Evolutionary conservation across 2,113 vertebrate species (phyloP).

Genomic region (Regulus satrapa): DNA sequence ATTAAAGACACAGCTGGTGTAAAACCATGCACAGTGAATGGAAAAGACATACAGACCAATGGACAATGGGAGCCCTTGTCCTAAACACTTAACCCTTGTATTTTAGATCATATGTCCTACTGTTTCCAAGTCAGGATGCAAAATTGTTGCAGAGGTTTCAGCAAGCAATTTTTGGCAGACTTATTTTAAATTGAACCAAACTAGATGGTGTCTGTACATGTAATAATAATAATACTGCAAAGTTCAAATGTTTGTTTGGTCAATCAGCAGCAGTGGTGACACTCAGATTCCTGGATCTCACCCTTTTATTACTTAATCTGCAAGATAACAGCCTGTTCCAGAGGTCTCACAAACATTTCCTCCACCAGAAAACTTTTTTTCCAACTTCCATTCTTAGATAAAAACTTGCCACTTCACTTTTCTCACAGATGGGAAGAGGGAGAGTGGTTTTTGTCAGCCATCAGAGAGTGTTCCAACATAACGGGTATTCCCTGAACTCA

Average conservation of each 20-base stretch:
- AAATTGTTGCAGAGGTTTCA: background rate
- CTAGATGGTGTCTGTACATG: background rate
- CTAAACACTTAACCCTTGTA: background rate
- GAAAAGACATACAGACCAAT: background rate
- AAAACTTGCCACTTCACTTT: background rate
- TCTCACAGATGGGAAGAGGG: background rate
- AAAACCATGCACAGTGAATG: background rate
- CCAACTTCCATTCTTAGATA: background rate
- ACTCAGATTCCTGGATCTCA: background rate
- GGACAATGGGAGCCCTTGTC: background rate
- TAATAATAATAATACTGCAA: background rate
- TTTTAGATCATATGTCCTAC: background rate
- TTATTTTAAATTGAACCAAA: background rate
- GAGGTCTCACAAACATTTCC: background rate
- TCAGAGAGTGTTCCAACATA: background rate
- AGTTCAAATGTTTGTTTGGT: background rate
- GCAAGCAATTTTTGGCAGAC: background rate
- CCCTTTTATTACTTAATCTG: background rate
- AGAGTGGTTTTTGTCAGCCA: background rate
- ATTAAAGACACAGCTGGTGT: constrained; percentile 40
- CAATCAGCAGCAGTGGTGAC: background rate
- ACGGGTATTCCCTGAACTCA: background rate
- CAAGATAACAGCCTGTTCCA: background rate
- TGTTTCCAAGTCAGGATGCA: background rate
- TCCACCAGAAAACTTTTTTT: background rate